A percentile compares a stretch with the other conserved stretches of the same genome.
Conservation (phyloP, 2,797 vertebrate genomes). For the Varecia variegata region DNA sequence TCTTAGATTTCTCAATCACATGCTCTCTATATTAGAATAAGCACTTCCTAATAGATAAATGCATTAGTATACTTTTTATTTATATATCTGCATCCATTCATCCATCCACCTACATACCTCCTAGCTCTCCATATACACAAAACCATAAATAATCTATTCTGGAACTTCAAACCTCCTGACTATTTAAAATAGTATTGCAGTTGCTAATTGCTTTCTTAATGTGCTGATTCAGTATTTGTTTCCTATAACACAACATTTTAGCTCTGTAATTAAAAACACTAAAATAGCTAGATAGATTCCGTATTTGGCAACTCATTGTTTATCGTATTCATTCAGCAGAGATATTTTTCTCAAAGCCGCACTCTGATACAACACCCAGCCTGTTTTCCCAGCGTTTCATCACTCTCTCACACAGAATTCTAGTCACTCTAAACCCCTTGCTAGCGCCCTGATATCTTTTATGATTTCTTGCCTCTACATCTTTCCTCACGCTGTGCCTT, state of each 20-base stretch:
- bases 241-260: slow-evolving; percentile 55
- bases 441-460: neutral
- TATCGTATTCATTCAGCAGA: slow-evolving; percentile 37
- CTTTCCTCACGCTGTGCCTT: neutral
- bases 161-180: slow-evolving; percentile 21
- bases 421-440: neutral
- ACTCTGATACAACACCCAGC: neutral
- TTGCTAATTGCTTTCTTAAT: slow-evolving; percentile 44
- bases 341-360: slow-evolving; percentile 23
- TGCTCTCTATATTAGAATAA: neutral
- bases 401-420: neutral
- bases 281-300: slow-evolving; percentile 38
- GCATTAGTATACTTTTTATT: neutral
- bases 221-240: slow-evolving; percentile 59
- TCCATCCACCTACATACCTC: neutral
- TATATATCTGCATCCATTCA: neutral
- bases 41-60: neutral
- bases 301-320: slow-evolving; percentile 53
- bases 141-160: slow-evolving; percentile 38
- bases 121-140: neutral
- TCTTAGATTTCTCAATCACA: neutral
- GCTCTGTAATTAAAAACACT: slow-evolving; percentile 57
- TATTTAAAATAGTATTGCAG: slow-evolving; percentile 54
- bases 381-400: neutral
- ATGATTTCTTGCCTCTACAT: neutral